Percentiles rank a stretch among this genome's conserved stretches.
phyloP scores from a whole-genome alignment of 2,113 vertebrate genomes.

The Andinoacara biseriatus region DNA sequence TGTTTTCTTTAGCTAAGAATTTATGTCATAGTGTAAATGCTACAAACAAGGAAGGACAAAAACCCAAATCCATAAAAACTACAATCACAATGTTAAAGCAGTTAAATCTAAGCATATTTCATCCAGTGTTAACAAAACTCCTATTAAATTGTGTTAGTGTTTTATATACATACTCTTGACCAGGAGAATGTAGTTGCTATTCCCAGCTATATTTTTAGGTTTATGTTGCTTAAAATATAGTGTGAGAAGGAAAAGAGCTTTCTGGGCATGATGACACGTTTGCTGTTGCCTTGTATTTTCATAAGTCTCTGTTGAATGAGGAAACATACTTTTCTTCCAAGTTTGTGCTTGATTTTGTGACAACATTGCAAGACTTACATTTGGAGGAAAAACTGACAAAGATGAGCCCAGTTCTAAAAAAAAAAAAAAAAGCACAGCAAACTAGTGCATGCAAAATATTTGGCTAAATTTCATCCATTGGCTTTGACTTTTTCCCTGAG shows the following conservation, averaged over 20 bases:
- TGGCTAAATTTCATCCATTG: background rate
- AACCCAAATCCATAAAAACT: background rate
- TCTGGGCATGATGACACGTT: conserved; percentile 10
- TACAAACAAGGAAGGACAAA: background rate
- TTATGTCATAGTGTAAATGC: background rate
- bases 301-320: background rate
- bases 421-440: background rate
- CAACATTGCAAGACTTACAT: background rate
- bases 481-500: background rate
- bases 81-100: background rate
- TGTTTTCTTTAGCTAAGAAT: background rate
- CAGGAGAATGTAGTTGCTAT: background rate
- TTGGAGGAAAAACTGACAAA: background rate
- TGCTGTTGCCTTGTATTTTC: background rate
- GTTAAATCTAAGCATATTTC: background rate
- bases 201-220: background rate
- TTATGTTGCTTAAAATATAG: background rate
- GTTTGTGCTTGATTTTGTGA: conserved; percentile 17
- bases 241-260: background rate
- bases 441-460: background rate
- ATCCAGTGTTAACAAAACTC: background rate
- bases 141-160: background rate
- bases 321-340: background rate
- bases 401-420: background rate
- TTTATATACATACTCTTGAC: background rate